Base-by-base conservation (phyloP, 2,888 invertebrate species). In the Tenodera sinensis region DNA sequence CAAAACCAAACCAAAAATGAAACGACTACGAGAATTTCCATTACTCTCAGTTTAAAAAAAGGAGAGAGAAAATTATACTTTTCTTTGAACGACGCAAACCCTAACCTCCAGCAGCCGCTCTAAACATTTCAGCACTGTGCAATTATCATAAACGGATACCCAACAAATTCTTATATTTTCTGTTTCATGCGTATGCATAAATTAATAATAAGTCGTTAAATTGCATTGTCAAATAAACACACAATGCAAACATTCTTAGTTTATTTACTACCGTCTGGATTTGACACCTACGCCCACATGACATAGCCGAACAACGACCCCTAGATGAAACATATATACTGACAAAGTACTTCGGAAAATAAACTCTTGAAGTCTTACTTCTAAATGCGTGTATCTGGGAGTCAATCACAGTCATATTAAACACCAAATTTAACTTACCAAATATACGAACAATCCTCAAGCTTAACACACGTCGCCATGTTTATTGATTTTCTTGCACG, bases 261-360 rank as follows among this genome's bases (percentile, higher is more conserved):
- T 28, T 25, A 28, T 89, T 71, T 71, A 20, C 20, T 89, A 90
- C 89, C 88, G 89, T 89, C 89, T 54, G 89, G 85, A 85, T 91
- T 91, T 91, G 91, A 91, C 91, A 91, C 90, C 89, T 91, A 91
- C 91, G 91, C 91, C 91, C 91, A 91, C 91, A 91, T 91, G 91
- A 85, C 88, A 90, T 88, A 83, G 42, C 88, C 27, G 83, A 54
- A 83, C n/a, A 83, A 54, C 34, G 83, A 28, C 88, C 82, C 9
- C 15, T 84, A 20, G 1, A 20, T 20, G 6, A 71, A 3, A 3
- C 20, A 71, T 1, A 20, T 14, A 20, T 71, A 71, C 20, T 71
- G 20, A 71, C 8, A 4, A 4, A 0, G 25, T 20, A 2, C 14
- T 25, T 20, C 54, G 25, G 25, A 71, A 25, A 71, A 71, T 3